These are phyloP conservation scores for Corythaeola cristata DNA, from an alignment of 2,113 vertebrate species.

Conservation along the genomic window DNA sequence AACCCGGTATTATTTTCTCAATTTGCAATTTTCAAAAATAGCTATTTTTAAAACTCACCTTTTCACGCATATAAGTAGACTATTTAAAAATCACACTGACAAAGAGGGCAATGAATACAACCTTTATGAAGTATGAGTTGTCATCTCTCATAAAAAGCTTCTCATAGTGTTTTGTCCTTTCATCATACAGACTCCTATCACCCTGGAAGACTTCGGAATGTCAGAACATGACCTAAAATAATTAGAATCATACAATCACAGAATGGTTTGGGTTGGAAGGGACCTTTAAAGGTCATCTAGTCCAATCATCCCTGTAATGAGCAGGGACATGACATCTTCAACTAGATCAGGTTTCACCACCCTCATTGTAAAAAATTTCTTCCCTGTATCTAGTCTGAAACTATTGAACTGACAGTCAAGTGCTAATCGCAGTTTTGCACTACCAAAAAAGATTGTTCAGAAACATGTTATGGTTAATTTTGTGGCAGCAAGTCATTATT, in stretches of 20 bases:
- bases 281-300: not conserved
- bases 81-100: not conserved
- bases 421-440: not conserved
- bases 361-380: not conserved
- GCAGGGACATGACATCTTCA: not conserved
- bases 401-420: not conserved
- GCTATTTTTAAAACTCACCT: not conserved
- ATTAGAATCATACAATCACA: not conserved
- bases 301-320: not conserved
- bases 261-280: not conserved
- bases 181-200: fast-evolving
- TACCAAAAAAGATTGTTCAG: not conserved
- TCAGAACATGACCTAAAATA: not conserved
- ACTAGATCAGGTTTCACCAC: not conserved
- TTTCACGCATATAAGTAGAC: not conserved
- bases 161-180: not conserved
- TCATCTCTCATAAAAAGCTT: not conserved
- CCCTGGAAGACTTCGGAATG: not conserved
- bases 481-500: not conserved
- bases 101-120: not conserved
- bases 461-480: not conserved
- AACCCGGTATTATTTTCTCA: not conserved
- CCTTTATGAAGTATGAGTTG: not conserved
- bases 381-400: not conserved
- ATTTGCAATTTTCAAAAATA: not conserved